A percentile compares a stretch with the other conserved stretches of the same genome.
Evolutionary conservation across 2,888 invertebrate genomes (phyloP).

Genomic region (Clistopyga incitator): DNA sequence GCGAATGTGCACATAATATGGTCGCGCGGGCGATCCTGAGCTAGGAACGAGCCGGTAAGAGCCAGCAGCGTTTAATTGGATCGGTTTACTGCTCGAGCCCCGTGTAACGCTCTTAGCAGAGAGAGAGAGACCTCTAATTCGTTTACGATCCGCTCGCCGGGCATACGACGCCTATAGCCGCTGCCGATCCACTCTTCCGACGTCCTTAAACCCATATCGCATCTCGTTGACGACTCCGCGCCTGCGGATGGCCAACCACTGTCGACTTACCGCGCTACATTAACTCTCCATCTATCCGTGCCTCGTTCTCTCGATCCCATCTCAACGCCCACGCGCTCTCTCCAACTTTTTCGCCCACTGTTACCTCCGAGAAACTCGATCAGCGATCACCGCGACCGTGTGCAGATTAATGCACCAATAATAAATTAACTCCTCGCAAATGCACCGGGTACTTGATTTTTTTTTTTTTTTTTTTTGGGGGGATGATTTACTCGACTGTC

Average conservation of each 20-base stretch:
- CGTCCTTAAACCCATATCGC: conserved; percentile 28
- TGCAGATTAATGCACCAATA: conserved; percentile 12
- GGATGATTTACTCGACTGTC: background rate
- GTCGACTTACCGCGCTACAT: background rate
- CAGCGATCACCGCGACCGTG: conserved; percentile 6
- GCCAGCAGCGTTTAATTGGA: conserved; percentile 76
- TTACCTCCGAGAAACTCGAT: conserved; percentile 19
- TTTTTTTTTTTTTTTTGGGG: background rate
- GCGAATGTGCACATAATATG: conserved; percentile 55
- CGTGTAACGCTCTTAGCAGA: conserved; percentile 66
- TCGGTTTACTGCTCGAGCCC: conserved; percentile 77
- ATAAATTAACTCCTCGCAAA: background rate
- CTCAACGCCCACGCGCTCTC: conserved; percentile 20
- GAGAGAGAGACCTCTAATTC: conserved; percentile 76
- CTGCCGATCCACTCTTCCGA: background rate
- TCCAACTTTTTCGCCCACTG: conserved; percentile 24
- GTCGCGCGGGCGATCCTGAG: conserved; percentile 10
- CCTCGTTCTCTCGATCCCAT: conserved; percentile 18
- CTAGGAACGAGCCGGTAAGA: conserved; percentile 11
- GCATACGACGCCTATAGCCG: background rate
- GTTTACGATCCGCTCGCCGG: conserved; percentile 74
- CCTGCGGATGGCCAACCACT: conserved; percentile 17
- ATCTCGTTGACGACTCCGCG: conserved; percentile 42
- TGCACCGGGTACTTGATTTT: background rate
- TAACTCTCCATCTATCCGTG: conserved; percentile 20